A percentile compares a stretch with the other conserved stretches of the same genome.
Evolutionary conservation across 2,113 vertebrate genomes (phyloP).

Genomic region (Motacilla tschutschensis): DNA sequence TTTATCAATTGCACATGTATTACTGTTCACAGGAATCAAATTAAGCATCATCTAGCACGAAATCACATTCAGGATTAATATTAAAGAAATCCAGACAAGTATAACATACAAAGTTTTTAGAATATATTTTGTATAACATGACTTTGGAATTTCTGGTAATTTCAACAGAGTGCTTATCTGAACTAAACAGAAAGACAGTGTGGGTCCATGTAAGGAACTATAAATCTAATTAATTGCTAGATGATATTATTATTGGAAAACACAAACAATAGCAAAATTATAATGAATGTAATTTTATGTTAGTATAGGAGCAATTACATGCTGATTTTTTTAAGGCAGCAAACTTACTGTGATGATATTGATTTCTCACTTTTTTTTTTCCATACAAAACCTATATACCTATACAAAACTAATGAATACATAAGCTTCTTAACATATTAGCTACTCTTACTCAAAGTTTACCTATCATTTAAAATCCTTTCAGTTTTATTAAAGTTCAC

Average conservation of each 20-base stretch:
- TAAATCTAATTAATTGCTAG: background rate
- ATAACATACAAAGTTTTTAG: slow-evolving; percentile 30
- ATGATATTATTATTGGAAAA: background rate
- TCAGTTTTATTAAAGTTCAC: slow-evolving; percentile 64
- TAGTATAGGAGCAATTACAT: slow-evolving; percentile 15
- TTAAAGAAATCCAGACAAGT: background rate
- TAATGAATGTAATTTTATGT: background rate
- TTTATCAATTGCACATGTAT: background rate
- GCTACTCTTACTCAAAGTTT: slow-evolving; percentile 53
- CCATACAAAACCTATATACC: background rate
- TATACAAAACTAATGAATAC: slow-evolving; percentile 5
- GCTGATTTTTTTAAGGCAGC: background rate
- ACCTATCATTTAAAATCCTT: slow-evolving; percentile 21
- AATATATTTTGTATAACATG: background rate
- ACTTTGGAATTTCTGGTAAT: background rate
- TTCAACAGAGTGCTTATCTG: background rate
- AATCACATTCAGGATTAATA: background rate
- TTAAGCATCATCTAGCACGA: slow-evolving; percentile 13
- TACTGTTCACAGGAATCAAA: background rate
- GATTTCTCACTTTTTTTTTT: slow-evolving; percentile 15
- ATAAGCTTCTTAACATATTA: slow-evolving; percentile 20
- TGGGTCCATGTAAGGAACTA: background rate
- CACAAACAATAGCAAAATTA: slow-evolving; percentile 16
- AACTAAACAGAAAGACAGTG: background rate
- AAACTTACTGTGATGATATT: background rate